These are phyloP conservation scores for Oligia fasciuncula DNA, from an alignment of 2,888 invertebrate species.

Conservation along the genomic window DNA sequence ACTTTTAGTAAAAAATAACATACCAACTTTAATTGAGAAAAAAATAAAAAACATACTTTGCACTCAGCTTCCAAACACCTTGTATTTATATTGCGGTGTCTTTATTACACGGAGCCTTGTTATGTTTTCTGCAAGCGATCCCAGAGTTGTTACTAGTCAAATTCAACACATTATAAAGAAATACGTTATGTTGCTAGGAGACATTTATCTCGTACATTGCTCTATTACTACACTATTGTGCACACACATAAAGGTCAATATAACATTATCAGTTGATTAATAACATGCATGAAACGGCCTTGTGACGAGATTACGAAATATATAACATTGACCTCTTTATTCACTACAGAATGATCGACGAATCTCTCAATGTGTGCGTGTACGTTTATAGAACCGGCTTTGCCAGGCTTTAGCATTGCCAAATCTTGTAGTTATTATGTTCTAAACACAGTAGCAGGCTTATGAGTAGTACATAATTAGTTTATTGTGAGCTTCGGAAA, in stretches of 20 bases:
- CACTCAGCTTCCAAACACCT: too few relatives aligned
- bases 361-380: background rate
- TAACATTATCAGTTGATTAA: conserved; percentile 40
- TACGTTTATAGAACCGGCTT: conserved; percentile 8
- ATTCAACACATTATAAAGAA: background rate
- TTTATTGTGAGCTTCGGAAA: background rate
- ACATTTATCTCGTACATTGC: background rate
- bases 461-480: background rate
- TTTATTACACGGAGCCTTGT: too few relatives aligned
- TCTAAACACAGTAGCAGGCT: background rate
- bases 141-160: background rate
- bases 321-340: conserved; percentile 48
- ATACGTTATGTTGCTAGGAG: background rate
- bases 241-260: conserved; percentile 18
- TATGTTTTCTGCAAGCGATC: background rate
- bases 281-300: conserved; percentile 36
- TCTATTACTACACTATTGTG: conserved; percentile 14
- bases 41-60: too few relatives aligned
- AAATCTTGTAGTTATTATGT: conserved; percentile 15
- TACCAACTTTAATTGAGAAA: too few relatives aligned
- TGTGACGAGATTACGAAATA: conserved; percentile 36
- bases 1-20: too few relatives aligned
- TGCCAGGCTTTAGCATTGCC: conserved; percentile 13
- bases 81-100: background rate
- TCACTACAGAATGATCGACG: conserved; percentile 20